These are phyloP conservation scores for Diarsia dahlii DNA, from an alignment of 2,888 invertebrate genomes.

Conservation along the genomic window DNA sequence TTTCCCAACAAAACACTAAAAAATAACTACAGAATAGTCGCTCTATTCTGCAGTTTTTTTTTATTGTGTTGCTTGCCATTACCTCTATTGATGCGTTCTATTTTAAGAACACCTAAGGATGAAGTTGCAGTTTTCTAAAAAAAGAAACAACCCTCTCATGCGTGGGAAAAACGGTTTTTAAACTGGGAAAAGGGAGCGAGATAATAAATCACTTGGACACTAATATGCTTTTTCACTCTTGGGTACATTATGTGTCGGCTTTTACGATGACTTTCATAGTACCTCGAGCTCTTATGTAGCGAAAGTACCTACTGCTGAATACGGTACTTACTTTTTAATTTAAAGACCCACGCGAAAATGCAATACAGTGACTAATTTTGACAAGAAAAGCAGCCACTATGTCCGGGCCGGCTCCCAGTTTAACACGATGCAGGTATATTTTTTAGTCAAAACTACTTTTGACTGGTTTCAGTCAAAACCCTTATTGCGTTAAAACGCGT, in stretches of 20 bases:
- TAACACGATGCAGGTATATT: neutral
- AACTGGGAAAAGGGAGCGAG: conserved; percentile 5
- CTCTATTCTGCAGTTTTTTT: too few relatives aligned
- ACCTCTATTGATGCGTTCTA: neutral
- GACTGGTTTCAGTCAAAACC: too few relatives aligned
- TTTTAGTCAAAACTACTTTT: too few relatives aligned
- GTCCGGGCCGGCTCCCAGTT: too few relatives aligned
- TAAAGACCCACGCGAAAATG: neutral
- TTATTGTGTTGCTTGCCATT: too few relatives aligned
- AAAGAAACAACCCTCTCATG: neutral
- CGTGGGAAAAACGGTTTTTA: conserved; percentile 7
- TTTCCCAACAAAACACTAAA: too few relatives aligned
- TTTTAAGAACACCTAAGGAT: neutral
- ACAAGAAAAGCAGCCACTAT: neutral
- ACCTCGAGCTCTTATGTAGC: neutral
- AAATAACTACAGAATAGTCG: too few relatives aligned
- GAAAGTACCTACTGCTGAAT: neutral
- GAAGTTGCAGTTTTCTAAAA: neutral
- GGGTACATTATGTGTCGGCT: conserved; percentile 7
- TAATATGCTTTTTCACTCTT: conserved; percentile 14
- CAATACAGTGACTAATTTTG: neutral
- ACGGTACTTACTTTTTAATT: neutral
- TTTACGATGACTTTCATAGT: conserved; percentile 7
- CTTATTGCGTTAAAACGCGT: too few relatives aligned
- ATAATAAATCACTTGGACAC: conserved; percentile 39